Conservation (phyloP, 2,888 invertebrate genomes). For the Anticlea derivata region DNA sequence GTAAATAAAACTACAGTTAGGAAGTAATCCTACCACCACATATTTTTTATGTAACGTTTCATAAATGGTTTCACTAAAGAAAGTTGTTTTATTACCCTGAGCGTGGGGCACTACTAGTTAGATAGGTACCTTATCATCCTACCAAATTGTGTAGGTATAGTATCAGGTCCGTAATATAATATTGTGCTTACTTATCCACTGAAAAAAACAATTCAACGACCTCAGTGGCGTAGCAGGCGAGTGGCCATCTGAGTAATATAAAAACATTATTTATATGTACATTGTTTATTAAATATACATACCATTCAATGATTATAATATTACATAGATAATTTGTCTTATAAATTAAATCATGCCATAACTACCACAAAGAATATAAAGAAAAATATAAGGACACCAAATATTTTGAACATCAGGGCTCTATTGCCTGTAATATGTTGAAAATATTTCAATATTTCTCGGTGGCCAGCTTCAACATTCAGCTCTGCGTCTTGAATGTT, state of each 20-base stretch:
- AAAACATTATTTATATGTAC: no score
- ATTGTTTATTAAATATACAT: slow-evolving; percentile 7
- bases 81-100: slow-evolving; percentile 17
- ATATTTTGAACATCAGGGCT: slow-evolving; percentile 99
- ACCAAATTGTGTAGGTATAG: no score
- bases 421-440: slow-evolving; percentile 98
- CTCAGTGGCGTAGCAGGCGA: no score
- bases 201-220: no score
- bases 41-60: slow-evolving; percentile 34
- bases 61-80: slow-evolving; percentile 26
- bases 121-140: no score
- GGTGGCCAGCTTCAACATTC: slow-evolving; percentile 98
- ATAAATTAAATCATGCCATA: slow-evolving; percentile 86
- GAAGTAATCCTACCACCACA: slow-evolving; percentile 30
- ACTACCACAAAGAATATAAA: slow-evolving; percentile 99
- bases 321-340: slow-evolving; percentile 17
- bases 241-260: no score
- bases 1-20: slow-evolving; percentile 35
- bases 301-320: slow-evolving; percentile 14
- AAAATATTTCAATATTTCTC: slow-evolving; percentile 98
- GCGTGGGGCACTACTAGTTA: not conserved
- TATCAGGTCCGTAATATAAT: no score
- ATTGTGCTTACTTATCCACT: no score
- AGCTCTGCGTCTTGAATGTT: slow-evolving; percentile 97
- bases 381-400: slow-evolving; percentile 98